phyloP scores from a whole-genome alignment of 2,113 vertebrate species.

The Colistium nudipinnis region DNA sequence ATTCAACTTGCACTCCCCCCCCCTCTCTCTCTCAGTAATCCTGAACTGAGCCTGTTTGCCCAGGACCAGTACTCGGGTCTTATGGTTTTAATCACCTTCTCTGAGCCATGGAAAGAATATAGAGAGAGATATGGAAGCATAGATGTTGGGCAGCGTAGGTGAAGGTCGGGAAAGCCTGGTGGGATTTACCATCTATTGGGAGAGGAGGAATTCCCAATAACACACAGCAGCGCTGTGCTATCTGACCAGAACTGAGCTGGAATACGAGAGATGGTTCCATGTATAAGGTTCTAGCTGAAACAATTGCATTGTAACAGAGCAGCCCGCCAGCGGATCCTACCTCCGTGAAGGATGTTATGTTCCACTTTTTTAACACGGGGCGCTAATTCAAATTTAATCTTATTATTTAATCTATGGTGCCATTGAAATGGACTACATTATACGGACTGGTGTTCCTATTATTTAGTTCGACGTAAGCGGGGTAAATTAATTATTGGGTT shows the following conservation, averaged over 20 bases:
- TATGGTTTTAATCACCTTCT: constrained; percentile 68
- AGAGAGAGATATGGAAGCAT: constrained; percentile 42
- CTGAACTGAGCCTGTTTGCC: constrained; percentile 56
- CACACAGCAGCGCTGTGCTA: constrained; percentile 6
- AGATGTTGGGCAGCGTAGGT: constrained; percentile 43
- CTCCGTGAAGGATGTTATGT: not conserved
- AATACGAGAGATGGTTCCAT: not conserved
- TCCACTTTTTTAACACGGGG: not conserved
- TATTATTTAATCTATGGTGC: not conserved
- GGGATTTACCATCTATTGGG: constrained; percentile 51
- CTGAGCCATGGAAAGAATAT: constrained; percentile 59
- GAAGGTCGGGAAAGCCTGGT: constrained; percentile 52
- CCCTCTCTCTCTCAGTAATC: constrained; percentile 46
- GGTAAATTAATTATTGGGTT: no score
- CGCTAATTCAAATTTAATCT: not conserved
- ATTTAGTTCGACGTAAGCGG: no score
- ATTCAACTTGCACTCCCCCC: constrained; percentile 9
- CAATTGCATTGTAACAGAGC: not conserved
- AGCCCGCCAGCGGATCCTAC: no score
- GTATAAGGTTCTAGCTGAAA: not conserved
- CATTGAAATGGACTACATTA: not conserved
- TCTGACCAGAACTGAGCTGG: not conserved
- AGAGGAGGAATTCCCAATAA: constrained; percentile 45
- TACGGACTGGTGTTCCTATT: not conserved
- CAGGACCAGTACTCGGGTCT: constrained; percentile 68